phyloP scores from a whole-genome alignment of 2,113 vertebrate species.

The Steatornis caripensis region DNA sequence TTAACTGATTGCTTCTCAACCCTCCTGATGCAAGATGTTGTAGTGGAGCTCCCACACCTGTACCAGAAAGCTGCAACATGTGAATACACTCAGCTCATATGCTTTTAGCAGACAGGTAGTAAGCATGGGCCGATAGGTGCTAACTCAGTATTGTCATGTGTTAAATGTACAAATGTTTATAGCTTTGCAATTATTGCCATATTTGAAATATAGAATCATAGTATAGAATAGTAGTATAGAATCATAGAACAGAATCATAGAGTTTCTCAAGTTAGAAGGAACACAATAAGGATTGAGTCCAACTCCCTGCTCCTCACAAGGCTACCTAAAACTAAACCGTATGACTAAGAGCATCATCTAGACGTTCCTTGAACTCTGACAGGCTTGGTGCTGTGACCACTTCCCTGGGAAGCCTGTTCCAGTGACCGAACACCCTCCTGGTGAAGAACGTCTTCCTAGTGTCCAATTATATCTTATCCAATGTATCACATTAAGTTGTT shows the following conservation, averaged over 20 bases:
- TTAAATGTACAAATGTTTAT: not conserved
- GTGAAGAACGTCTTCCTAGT: not conserved
- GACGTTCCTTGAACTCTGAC: not conserved
- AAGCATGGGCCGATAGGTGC: not conserved
- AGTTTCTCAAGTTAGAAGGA: not conserved
- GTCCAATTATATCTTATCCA: not conserved
- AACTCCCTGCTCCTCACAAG: not conserved
- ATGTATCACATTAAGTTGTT: not conserved
- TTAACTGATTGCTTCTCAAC: not conserved
- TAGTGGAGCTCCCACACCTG: not conserved
- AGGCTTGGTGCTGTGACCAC: not conserved
- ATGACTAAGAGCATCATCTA: not conserved
- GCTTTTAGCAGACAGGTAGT: not conserved
- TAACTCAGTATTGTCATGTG: not conserved
- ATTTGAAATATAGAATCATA: not conserved
- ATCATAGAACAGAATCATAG: not conserved
- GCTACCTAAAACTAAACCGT: not conserved
- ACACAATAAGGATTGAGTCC: not conserved
- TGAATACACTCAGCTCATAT: not conserved
- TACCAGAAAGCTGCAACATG: not conserved
- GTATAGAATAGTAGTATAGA: too few species aligned
- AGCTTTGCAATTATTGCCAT: not conserved
- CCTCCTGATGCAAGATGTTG: not conserved
- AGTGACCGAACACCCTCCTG: not conserved
- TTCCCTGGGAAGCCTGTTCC: not conserved